A percentile compares a stretch with the other conserved stretches of the same genome.
These are phyloP conservation scores for Hippoglossus hippoglossus DNA, from an alignment of 2,797 vertebrate species.

Conservation along the genomic window DNA sequence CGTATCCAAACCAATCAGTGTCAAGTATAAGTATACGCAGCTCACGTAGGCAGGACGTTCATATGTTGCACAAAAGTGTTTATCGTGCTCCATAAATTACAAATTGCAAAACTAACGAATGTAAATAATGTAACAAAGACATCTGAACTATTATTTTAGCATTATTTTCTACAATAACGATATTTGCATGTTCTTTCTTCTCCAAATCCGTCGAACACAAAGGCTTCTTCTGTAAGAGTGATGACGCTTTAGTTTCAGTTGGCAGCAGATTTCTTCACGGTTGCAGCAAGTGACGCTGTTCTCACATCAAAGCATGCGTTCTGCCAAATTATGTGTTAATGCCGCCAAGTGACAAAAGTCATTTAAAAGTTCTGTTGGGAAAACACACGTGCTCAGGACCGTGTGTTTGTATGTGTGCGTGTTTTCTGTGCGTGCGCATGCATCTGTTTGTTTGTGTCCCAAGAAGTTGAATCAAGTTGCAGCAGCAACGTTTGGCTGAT, in stretches of 20 bases:
- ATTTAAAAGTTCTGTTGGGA: slow-evolving; percentile 68
- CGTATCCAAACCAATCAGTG: too few relatives aligned
- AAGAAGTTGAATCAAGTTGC: slow-evolving; percentile 51
- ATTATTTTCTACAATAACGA: slow-evolving; percentile 23
- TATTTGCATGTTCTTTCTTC: slow-evolving; percentile 40
- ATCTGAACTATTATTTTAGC: slow-evolving; percentile 7
- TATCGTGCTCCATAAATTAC: too few relatives aligned
- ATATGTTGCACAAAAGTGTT: too few relatives aligned
- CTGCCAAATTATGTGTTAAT: slow-evolving; percentile 57
- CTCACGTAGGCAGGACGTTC: too few relatives aligned
- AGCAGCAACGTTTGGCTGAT: slow-evolving; percentile 68
- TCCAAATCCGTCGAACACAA: slow-evolving; percentile 41
- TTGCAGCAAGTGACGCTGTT: slow-evolving; percentile 53
- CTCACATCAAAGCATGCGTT: slow-evolving; percentile 55
- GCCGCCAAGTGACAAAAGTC: slow-evolving; percentile 71
- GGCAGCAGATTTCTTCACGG: slow-evolving; percentile 58
- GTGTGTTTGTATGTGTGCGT: slow-evolving; percentile 3
- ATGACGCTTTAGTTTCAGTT: slow-evolving; percentile 48
- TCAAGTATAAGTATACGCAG: too few relatives aligned
- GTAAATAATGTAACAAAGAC: too few relatives aligned
- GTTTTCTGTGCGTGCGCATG: not conserved
- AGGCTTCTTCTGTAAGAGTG: slow-evolving; percentile 32
- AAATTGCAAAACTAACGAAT: too few relatives aligned
- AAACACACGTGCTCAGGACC: not conserved
- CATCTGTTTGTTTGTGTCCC: slow-evolving; percentile 55